A percentile compares a stretch with the other conserved stretches of the same genome.
phyloP scores from a whole-genome alignment of 2,888 invertebrate species.

The Eudemis profundana region DNA sequence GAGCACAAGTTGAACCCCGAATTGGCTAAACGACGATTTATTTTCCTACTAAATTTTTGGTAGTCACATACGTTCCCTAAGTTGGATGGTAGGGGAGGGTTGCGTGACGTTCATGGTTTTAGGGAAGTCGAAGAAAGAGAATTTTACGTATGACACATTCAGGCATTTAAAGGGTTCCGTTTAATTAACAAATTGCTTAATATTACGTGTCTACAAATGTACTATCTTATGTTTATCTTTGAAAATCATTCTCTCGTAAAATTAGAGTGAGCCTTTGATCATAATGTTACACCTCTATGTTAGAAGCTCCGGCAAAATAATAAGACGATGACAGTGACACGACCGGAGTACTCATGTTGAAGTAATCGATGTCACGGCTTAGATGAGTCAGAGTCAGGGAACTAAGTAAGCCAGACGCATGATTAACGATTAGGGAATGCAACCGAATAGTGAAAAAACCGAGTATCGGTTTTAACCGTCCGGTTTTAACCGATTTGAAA shows the following conservation, averaged over 20 bases:
- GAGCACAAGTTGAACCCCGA: conserved; percentile 49
- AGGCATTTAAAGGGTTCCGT: not conserved
- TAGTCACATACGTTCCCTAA: conserved; percentile 26
- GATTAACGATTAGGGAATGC: too few relatives aligned
- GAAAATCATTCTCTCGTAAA: not conserved
- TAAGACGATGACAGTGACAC: conserved; percentile 2
- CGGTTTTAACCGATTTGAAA: too few relatives aligned
- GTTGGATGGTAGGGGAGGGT: conserved; percentile 12
- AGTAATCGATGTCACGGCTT: conserved; percentile 13
- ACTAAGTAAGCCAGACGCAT: conserved; percentile 29
- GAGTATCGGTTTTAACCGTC: too few relatives aligned
- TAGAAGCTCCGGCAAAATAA: conserved; percentile 11
- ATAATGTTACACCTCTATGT: not conserved
- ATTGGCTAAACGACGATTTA: conserved; percentile 46
- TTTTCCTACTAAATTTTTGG: conserved; percentile 45
- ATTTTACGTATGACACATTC: conserved; percentile 8
- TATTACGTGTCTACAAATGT: too few relatives aligned
- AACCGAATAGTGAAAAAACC: too few relatives aligned
- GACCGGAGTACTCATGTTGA: conserved; percentile 9
- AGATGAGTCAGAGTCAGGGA: conserved; percentile 34
- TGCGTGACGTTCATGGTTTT: conserved; percentile 8
- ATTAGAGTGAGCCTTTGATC: conserved; percentile 5
- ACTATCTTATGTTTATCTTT: too few relatives aligned
- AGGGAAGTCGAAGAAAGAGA: not conserved
- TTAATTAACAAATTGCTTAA: too few relatives aligned